Evolutionary conservation across 2,797 vertebrate genomes (phyloP).

Genomic region (Pantherophis vulpinus): DNA sequence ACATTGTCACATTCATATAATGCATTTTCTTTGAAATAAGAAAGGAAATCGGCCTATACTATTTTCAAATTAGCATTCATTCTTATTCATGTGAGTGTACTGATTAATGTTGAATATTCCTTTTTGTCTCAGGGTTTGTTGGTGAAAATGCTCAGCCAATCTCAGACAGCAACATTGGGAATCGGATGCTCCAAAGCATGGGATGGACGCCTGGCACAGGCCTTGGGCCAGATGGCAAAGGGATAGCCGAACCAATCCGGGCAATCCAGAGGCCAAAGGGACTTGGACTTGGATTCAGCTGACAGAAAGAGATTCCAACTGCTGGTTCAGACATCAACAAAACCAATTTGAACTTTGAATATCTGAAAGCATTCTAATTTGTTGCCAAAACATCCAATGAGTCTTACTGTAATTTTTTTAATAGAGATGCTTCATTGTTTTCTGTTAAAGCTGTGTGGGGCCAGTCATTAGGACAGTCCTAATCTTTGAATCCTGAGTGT

Average conservation of each 20-base stretch:
- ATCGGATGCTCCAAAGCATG: conserved; percentile 94
- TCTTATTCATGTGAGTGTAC: conserved; percentile 46
- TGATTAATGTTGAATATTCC: conserved; percentile 61
- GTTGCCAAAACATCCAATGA: conserved; percentile 27
- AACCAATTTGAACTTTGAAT: conserved; percentile 32
- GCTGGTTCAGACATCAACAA: conserved; percentile 29
- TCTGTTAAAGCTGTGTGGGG: conserved; percentile 22
- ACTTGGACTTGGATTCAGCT: conserved; percentile 78
- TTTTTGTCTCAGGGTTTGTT: conserved; percentile 78
- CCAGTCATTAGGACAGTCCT: conserved; percentile 30
- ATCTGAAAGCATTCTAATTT: conserved; percentile 21
- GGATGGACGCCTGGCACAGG: conserved; percentile 91
- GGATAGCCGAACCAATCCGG: conserved; percentile 88
- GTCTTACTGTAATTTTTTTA: conserved; percentile 45
- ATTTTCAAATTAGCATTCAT: conserved; percentile 38
- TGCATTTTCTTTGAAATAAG: conserved; percentile 18
- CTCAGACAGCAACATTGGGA: conserved; percentile 90
- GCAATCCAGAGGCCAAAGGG: conserved; percentile 84
- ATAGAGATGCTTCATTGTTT: conserved; percentile 33
- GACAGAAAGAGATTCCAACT: conserved; percentile 56
- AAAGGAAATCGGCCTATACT: conserved; percentile 12
- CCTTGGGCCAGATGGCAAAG: conserved; percentile 90
- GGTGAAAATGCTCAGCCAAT: conserved; percentile 85
- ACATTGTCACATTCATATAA: not conserved
- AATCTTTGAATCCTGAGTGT: conserved; percentile 41